These are phyloP conservation scores for Bungarus multicinctus DNA, from an alignment of 2,113 vertebrate genomes.

Conservation along the genomic window DNA sequence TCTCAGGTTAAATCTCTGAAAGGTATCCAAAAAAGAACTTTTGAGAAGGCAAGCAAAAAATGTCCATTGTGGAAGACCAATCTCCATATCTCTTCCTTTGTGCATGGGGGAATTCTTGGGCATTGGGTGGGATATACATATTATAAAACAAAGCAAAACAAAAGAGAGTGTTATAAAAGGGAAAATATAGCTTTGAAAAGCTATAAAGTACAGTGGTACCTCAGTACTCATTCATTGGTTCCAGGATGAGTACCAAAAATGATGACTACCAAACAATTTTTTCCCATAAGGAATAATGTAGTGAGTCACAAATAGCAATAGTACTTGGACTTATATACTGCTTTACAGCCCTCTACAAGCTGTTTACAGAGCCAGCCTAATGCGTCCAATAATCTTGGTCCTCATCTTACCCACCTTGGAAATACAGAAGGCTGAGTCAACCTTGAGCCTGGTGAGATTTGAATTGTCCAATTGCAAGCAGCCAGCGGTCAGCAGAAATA, in stretches of 20 bases:
- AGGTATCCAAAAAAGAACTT: background rate
- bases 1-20: background rate
- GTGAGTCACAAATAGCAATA: too few species aligned
- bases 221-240: background rate
- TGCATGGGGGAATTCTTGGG: background rate
- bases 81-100: background rate
- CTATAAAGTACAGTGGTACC: background rate
- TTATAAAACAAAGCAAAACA: background rate
- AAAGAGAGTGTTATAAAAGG: background rate
- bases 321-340: too few species aligned
- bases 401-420: too few species aligned
- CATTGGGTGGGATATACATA: background rate
- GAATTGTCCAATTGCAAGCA: too few species aligned
- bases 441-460: too few species aligned
- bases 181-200: background rate
- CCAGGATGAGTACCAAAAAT: background rate
- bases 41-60: background rate
- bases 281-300: background rate
- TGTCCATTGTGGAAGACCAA: background rate
- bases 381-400: too few species aligned
- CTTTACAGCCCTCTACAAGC: too few species aligned
- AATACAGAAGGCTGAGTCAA: too few species aligned
- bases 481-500: too few species aligned
- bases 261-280: too few species aligned
- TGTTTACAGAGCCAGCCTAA: too few species aligned